These are phyloP conservation scores for Chaetura pelagica DNA, from an alignment of 2,113 vertebrate species.

Conservation along the genomic window DNA sequence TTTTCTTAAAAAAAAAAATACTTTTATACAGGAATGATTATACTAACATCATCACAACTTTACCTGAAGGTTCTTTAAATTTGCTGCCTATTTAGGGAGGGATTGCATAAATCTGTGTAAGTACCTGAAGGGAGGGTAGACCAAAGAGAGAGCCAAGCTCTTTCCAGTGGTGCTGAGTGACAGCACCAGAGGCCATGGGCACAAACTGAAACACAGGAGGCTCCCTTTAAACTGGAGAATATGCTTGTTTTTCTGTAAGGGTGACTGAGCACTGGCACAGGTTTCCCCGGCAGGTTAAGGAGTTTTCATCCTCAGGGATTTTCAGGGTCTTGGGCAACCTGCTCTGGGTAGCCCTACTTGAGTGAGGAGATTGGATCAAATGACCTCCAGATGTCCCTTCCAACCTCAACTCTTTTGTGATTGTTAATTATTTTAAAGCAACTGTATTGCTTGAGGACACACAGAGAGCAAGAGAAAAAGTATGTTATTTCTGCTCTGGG, in stretches of 20 bases:
- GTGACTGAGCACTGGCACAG: neutral
- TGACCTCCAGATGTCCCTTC: neutral
- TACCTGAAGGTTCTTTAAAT: neutral
- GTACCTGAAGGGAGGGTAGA: neutral
- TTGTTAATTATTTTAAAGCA: neutral
- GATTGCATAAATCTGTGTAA: neutral
- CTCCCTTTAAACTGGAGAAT: neutral
- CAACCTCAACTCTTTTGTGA: neutral
- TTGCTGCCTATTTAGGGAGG: neutral
- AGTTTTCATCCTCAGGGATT: neutral
- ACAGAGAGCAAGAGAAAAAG: neutral
- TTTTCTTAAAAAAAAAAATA: too few relatives aligned
- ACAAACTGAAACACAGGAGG: neutral
- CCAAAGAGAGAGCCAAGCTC: neutral
- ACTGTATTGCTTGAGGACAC: neutral
- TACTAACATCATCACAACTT: neutral
- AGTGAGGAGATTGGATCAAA: neutral
- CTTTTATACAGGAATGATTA: neutral
- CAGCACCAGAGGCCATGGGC: too few relatives aligned
- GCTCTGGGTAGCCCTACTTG: neutral
- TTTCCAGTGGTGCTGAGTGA: neutral
- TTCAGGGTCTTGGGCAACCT: neutral
- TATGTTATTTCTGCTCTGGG: neutral
- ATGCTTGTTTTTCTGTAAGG: neutral
- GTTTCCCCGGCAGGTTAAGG: neutral